phyloP scores from a whole-genome alignment of 2,113 vertebrate genomes.

The Scytalopus superciliaris region DNA sequence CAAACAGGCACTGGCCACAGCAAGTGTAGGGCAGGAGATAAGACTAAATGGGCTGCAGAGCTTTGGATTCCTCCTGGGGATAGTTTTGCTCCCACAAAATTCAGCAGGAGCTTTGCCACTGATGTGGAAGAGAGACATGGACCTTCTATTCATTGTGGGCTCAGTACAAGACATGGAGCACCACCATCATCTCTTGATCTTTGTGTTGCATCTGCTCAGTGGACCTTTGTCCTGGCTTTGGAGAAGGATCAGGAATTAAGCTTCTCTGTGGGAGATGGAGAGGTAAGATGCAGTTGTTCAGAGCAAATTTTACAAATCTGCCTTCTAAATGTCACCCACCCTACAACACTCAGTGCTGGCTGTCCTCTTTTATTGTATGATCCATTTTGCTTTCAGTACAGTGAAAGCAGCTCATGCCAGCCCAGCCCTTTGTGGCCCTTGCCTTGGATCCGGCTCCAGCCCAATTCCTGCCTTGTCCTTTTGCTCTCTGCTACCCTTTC shows the following conservation, averaged over 20 bases:
- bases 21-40: neutral
- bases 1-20: neutral
- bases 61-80: neutral
- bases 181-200: accelerated
- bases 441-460: neutral
- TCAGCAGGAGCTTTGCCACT: neutral
- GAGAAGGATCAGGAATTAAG: neutral
- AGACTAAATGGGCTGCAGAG: neutral
- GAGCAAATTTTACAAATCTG: neutral
- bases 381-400: neutral
- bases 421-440: neutral
- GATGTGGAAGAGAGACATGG: neutral
- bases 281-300: neutral
- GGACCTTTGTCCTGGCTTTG: neutral
- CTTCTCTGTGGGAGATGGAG: neutral
- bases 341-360: neutral
- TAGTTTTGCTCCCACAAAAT: neutral
- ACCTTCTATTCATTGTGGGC: neutral
- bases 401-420: neutral
- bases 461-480: neutral
- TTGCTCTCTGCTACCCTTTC: neutral
- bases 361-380: neutral
- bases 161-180: neutral
- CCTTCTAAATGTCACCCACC: neutral
- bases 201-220: accelerated